A percentile compares a stretch with the other conserved stretches of the same genome.
Evolutionary conservation across 2,797 vertebrate genomes (phyloP).

Genomic region (Amphiprion clarkii): DNA sequence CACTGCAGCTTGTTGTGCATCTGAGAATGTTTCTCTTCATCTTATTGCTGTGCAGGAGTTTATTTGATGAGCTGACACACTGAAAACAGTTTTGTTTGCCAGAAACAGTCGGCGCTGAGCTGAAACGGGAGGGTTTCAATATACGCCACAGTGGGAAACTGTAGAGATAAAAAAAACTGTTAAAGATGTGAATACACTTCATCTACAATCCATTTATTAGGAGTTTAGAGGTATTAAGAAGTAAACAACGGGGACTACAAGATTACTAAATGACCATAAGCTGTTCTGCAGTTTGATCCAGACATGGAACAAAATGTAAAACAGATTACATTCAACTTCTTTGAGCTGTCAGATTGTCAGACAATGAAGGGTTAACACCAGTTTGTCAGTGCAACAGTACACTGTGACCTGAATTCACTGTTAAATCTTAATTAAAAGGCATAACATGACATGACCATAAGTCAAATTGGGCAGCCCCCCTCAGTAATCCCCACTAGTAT

Average conservation of each 20-base stretch:
- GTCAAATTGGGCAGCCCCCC: constrained; percentile 1
- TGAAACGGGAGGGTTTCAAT: constrained; percentile 22
- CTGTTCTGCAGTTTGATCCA: too few relatives aligned
- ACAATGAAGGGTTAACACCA: constrained; percentile 42
- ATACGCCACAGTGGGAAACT: constrained; percentile 28
- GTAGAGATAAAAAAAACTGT: not conserved
- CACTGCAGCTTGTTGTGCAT: constrained; percentile 39
- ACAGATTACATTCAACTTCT: not conserved
- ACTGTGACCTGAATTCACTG: constrained; percentile 19
- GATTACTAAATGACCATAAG: not conserved
- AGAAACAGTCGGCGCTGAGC: constrained; percentile 34
- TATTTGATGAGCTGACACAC: constrained; percentile 56
- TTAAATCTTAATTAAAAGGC: constrained; percentile 61
- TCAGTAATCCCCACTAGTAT: not conserved
- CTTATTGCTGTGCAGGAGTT: constrained; percentile 34
- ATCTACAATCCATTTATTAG: constrained; percentile 2
- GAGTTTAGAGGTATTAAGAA: too few relatives aligned
- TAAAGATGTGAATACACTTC: not conserved
- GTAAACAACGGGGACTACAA: not conserved
- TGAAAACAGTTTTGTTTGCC: constrained; percentile 31
- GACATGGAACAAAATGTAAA: not conserved
- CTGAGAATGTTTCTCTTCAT: constrained; percentile 36
- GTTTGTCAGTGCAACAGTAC: constrained; percentile 31
- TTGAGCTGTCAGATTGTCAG: too few relatives aligned
- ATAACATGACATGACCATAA: constrained; percentile 56